phyloP scores from a whole-genome alignment of 92 coral and sea anemone species.

The Umimayanthus chanpuru region DNA sequence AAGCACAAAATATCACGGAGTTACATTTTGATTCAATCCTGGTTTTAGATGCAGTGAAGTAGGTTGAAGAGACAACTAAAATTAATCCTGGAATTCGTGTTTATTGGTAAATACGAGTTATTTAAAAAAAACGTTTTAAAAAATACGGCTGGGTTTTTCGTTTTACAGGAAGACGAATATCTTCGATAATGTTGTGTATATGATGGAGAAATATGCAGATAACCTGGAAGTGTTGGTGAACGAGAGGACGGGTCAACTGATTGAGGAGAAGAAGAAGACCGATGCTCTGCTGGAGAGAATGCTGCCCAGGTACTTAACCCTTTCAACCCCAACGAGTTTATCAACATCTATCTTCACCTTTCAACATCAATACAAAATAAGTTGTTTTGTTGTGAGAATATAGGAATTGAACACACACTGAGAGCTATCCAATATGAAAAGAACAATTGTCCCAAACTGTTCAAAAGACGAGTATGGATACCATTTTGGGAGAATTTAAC shows the following conservation, averaged over 20 bases:
- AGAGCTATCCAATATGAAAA: too few relatives aligned
- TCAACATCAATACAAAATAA: too few relatives aligned
- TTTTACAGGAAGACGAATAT: conserved; percentile 91
- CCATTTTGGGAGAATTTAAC: too few relatives aligned
- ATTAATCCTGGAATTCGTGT: background rate
- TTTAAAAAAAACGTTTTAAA: background rate
- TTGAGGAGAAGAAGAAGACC: conserved; percentile 95
- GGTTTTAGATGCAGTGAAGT: background rate
- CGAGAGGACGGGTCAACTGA: conserved; percentile 92
- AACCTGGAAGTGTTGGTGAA: conserved; percentile 91
- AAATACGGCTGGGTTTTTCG: background rate
- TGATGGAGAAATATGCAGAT: conserved; percentile 99
- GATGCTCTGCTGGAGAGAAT: conserved; percentile 94
- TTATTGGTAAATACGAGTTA: background rate
- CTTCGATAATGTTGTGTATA: conserved; percentile 93
- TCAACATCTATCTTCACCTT: too few relatives aligned
- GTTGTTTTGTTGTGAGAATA: too few relatives aligned
- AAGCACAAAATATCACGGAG: background rate
- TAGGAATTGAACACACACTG: too few relatives aligned
- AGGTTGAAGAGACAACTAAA: background rate
- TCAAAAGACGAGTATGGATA: too few relatives aligned
- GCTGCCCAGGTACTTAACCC: conserved; percentile 79
- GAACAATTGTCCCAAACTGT: too few relatives aligned
- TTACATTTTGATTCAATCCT: background rate
- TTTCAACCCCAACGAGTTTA: too few relatives aligned